Base-by-base conservation (phyloP, 2,888 invertebrate species). In the Hyposoter didymator region DNA sequence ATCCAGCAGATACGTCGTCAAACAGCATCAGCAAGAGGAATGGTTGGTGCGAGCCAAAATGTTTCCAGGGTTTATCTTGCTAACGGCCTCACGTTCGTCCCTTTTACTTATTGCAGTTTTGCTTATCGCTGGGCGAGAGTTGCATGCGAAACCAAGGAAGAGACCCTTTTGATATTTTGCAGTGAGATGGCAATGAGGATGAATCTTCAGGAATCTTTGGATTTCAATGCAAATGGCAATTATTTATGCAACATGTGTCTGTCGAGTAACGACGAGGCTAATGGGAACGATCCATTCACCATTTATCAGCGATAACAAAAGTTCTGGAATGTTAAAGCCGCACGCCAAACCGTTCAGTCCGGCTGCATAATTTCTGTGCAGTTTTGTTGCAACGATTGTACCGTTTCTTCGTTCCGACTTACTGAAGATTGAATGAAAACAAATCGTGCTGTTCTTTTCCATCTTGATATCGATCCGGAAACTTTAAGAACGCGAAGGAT, bases 41-140 rank as follows among this genome's bases (percentile, higher is more conserved):
- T 64, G 55, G 19, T 14, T 49, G 14, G n/a, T 74, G 4, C 52
- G 49, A 45, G 59, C 22, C 69, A 70, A 69, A 64, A 64, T 47
- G 49, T 70, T 59, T 70, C 14, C 28, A 70, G 22, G 32, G 17
- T 35, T 83, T 78, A 78, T 83, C 73, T 73, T 66, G 39, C 19
- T 32, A 55, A 78, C 12, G 73, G 73, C 55, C 47, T 52, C 83
- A 59, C 83, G 72, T 78, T 78, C 35, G 32, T 45, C 47, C 22
- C 49, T 78, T 35, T 0, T 39, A 73, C 78, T 78, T 83, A 83
- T 78, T 73, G 59, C 59, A 39, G 73, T 66, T 72, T 52, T 52
- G 64, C 78, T 78, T 83, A 83, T 83, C 83, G 69, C 62, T 22
- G 12, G 22, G 70, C n/a, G 2, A 35, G 2, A 35, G 39, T 47